A percentile compares a stretch with the other conserved stretches of the same genome.
Evolutionary conservation across 2,888 invertebrate genomes (phyloP).

Genomic region (Clepsis dumicolana): DNA sequence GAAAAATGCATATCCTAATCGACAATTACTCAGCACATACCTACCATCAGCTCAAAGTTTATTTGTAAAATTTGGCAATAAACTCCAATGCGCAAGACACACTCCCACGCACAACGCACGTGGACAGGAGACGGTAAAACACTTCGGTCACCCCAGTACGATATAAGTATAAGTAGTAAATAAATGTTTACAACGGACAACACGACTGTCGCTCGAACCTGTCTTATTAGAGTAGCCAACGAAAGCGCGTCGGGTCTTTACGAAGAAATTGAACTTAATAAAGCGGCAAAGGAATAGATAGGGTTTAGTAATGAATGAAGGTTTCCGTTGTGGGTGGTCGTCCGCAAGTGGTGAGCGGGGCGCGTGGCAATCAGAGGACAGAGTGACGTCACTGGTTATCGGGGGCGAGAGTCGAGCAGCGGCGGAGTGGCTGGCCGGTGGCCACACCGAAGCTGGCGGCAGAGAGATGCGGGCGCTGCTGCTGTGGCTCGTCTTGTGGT

Average conservation of each 20-base stretch:
- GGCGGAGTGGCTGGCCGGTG: slow-evolving; percentile 49
- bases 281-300: slow-evolving; percentile 12
- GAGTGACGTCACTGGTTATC: slow-evolving; percentile 62
- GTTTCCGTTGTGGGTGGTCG: slow-evolving; percentile 46
- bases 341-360: slow-evolving; percentile 41
- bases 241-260: slow-evolving; percentile 35
- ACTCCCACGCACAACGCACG: slow-evolving; percentile 17
- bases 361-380: slow-evolving; percentile 37
- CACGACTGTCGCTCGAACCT: slow-evolving; percentile 6
- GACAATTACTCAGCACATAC: background rate
- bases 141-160: slow-evolving; percentile 24
- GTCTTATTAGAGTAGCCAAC: slow-evolving; percentile 21
- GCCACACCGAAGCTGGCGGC: slow-evolving; percentile 66
- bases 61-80: slow-evolving; percentile 5
- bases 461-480: slow-evolving; percentile 77
- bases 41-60: slow-evolving; percentile 2
- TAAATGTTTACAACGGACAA: slow-evolving; percentile 26
- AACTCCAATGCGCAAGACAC: background rate
- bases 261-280: slow-evolving; percentile 39
- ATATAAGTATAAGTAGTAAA: slow-evolving; percentile 22
- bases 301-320: slow-evolving; percentile 30
- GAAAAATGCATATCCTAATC: background rate
- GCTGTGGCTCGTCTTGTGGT: slow-evolving; percentile 60
- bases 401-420: slow-evolving; percentile 49
- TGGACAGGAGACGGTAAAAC: slow-evolving; percentile 5